These are phyloP conservation scores for Lonchura striata DNA, from an alignment of 2,113 vertebrate genomes.

Conservation along the genomic window DNA sequence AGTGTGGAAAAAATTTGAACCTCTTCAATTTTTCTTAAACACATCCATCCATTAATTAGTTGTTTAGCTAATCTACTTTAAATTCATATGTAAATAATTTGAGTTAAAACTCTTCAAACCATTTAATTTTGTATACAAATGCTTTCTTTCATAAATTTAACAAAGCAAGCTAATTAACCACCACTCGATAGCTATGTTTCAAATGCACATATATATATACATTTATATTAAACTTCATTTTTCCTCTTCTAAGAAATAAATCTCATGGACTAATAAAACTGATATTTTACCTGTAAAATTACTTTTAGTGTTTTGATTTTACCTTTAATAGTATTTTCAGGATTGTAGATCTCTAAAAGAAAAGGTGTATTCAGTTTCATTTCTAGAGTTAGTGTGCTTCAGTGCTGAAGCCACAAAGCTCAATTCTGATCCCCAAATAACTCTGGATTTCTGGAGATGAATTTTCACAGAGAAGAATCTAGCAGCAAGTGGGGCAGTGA, in stretches of 20 bases:
- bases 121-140: neutral
- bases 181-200: neutral
- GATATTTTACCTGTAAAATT: neutral
- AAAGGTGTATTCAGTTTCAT: neutral
- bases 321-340: neutral
- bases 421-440: neutral
- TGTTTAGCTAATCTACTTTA: neutral
- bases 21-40: neutral
- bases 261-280: neutral
- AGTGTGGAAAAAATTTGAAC: neutral
- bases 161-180: neutral
- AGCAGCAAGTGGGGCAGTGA: neutral
- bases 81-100: neutral
- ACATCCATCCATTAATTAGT: neutral
- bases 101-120: neutral
- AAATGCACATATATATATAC: neutral
- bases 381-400: neutral
- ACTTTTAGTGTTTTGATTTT: neutral
- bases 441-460: neutral
- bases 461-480: neutral
- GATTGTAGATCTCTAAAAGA: neutral
- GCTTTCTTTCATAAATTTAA: neutral
- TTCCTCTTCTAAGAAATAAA: neutral
- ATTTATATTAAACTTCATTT: neutral
- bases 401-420: neutral